Evolutionary conservation across 2,888 invertebrate species (phyloP).

Genomic region (Spisula subtruncata): DNA sequence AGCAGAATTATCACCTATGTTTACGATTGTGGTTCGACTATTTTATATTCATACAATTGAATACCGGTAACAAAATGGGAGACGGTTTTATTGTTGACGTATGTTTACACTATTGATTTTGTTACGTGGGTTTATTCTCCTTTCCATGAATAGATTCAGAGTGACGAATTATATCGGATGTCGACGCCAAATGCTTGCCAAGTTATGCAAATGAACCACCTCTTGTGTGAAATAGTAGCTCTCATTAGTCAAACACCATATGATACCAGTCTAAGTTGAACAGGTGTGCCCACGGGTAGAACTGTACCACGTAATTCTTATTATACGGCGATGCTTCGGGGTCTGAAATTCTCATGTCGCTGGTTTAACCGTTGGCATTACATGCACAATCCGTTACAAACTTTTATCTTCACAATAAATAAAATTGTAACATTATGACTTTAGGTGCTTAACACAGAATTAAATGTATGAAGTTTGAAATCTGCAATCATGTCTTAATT

Average conservation of each 20-base stretch:
- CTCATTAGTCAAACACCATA: not conserved
- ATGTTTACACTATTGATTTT: constrained; percentile 38
- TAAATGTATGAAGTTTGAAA: not conserved
- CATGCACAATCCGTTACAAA: not conserved
- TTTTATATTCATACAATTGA: constrained; percentile 26
- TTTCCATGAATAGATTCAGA: constrained; percentile 25
- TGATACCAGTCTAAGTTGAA: not conserved
- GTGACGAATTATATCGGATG: constrained; percentile 39
- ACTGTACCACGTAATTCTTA: not conserved
- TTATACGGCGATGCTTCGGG: not conserved
- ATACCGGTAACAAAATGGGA: constrained; percentile 44
- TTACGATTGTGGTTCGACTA: constrained; percentile 40
- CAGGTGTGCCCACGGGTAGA: constrained; percentile 2
- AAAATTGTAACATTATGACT: not conserved
- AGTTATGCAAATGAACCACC: constrained; percentile 44
- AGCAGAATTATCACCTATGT: constrained; percentile 42
- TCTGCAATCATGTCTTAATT: no score
- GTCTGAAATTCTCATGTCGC: not conserved
- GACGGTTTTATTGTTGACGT: constrained; percentile 5
- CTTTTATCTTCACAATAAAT: not conserved
- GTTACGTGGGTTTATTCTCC: constrained; percentile 25
- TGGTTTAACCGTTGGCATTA: not conserved
- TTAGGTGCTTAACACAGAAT: no score
- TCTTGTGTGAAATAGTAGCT: not conserved
- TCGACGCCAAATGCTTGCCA: constrained; percentile 17